A percentile compares a stretch with the other conserved stretches of the same genome.
Conservation (phyloP, 2,888 invertebrate genomes). For the Congeria kusceri region DNA sequence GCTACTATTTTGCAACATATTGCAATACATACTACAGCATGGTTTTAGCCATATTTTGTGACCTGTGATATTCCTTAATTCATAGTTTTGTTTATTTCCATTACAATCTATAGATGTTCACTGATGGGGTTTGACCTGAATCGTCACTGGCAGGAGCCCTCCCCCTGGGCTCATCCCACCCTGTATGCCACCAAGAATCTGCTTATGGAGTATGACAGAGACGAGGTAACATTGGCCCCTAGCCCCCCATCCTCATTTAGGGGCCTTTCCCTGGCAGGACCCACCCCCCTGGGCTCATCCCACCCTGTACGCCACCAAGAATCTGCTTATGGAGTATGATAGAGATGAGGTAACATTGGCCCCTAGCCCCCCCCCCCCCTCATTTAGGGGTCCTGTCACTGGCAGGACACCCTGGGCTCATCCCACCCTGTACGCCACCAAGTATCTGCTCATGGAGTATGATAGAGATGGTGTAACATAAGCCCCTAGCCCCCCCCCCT, state of each 20-base stretch:
- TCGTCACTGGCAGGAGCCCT: constrained; percentile 95
- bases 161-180: constrained; percentile 96
- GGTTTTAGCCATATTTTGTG: too few species aligned
- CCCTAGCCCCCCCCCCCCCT: too few species aligned
- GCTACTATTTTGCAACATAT: too few species aligned
- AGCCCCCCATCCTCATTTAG: too few species aligned
- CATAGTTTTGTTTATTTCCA: neutral
- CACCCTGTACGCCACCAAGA: constrained; percentile 93
- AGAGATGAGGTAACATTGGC: constrained; percentile 89
- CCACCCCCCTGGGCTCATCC: constrained; percentile 97
- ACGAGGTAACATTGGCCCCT: constrained; percentile 88
- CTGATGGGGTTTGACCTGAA: constrained; percentile 97
- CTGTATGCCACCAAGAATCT: constrained; percentile 93
- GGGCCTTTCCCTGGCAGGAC: constrained; percentile 94
- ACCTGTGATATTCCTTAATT: too few species aligned
- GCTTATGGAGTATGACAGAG: constrained; percentile 91
- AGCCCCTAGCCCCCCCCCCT: too few species aligned
- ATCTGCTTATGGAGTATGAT: constrained; percentile 91
- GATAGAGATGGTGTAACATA: constrained; percentile 89
- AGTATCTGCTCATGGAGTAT: constrained; percentile 91
- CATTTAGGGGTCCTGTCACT: too few species aligned
- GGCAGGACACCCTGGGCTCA: constrained; percentile 96
- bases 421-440: constrained; percentile 94
- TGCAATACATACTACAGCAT: too few species aligned
- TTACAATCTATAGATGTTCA: constrained; percentile 88